A percentile compares a stretch with the other conserved stretches of the same genome.
phyloP scores from a whole-genome alignment of 2,888 invertebrate genomes.

The Gandaritis pyraliata region DNA sequence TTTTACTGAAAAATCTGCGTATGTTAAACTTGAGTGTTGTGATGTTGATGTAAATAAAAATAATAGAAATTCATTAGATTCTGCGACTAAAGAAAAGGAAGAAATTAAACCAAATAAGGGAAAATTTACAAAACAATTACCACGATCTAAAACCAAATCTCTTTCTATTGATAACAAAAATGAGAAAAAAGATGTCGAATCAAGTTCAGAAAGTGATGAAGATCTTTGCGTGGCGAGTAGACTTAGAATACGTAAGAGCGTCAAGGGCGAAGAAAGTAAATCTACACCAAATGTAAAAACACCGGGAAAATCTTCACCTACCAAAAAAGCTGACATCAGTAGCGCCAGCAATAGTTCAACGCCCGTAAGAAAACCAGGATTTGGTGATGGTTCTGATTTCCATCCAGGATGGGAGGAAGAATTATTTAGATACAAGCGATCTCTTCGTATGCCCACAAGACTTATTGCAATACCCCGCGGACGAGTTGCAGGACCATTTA shows the following conservation, averaged over 20 bases:
- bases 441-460: conserved; percentile 91
- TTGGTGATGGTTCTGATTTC: conserved; percentile 89
- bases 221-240: conserved; percentile 73
- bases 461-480: conserved; percentile 91
- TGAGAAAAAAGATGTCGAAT: conserved; percentile 62
- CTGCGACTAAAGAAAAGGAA: conserved; percentile 62
- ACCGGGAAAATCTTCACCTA: conserved; percentile 64
- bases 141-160: conserved; percentile 64
- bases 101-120: conserved; percentile 59
- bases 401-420: conserved; percentile 93
- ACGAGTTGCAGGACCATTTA: conserved; percentile 83
- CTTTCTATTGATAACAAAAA: conserved; percentile 65
- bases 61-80: conserved; percentile 69
- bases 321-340: conserved; percentile 67
- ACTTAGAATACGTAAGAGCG: conserved; percentile 75
- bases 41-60: conserved; percentile 75
- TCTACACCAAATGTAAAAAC: conserved; percentile 55
- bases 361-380: conserved; percentile 82
- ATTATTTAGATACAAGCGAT: conserved; percentile 91
- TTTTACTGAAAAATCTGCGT: conserved; percentile 77
- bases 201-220: conserved; percentile 74
- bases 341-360: conserved; percentile 67
- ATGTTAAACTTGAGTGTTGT: conserved; percentile 79
- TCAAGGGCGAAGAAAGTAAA: conserved; percentile 75
- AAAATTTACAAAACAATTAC: conserved; percentile 58